Percentiles rank a stretch among this genome's conserved stretches.
Conservation (phyloP, 1,140 invertebrate genomes). For the Drosophila guanche region DNA sequence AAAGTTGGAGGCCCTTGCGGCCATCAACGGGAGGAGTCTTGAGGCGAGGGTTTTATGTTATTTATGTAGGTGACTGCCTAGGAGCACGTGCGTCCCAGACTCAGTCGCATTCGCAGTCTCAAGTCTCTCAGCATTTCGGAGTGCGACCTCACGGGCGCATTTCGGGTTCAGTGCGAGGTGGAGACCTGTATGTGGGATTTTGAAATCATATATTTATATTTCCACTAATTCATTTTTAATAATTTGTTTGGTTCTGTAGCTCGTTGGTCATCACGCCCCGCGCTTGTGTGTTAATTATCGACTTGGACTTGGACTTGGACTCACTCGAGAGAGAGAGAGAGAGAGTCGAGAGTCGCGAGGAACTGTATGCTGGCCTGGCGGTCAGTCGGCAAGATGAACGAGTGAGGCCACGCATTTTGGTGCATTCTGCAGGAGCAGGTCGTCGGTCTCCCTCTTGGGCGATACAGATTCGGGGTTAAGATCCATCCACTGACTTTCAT, state of each 20-base stretch:
- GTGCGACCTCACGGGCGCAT: slow-evolving; percentile 20
- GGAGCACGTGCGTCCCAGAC: slow-evolving; percentile 52
- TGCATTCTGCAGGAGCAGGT: slow-evolving; percentile 58
- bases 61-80: slow-evolving; percentile 45
- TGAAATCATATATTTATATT: slow-evolving; percentile 80
- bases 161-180: slow-evolving; percentile 7
- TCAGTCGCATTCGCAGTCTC: background rate
- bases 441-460: slow-evolving; percentile 44
- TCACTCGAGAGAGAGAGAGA: background rate
- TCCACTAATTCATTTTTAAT: slow-evolving; percentile 83
- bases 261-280: slow-evolving; percentile 76
- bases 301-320: slow-evolving; percentile 37
- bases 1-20: slow-evolving; percentile 26
- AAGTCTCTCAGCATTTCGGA: no score
- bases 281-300: slow-evolving; percentile 80
- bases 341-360: slow-evolving; percentile 31
- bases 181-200: slow-evolving; percentile 57
- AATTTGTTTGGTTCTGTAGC: slow-evolving; percentile 78
- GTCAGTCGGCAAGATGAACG: slow-evolving; percentile 65
- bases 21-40: slow-evolving; percentile 57
- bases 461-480: slow-evolving; percentile 70
- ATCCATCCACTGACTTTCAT: slow-evolving; percentile 54
- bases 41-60: slow-evolving; percentile 31
- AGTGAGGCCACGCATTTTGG: slow-evolving; percentile 46
- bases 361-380: slow-evolving; percentile 61